These are phyloP conservation scores for Myiotriccus ornatus DNA, from an alignment of 2,797 vertebrate species.

Conservation along the genomic window DNA sequence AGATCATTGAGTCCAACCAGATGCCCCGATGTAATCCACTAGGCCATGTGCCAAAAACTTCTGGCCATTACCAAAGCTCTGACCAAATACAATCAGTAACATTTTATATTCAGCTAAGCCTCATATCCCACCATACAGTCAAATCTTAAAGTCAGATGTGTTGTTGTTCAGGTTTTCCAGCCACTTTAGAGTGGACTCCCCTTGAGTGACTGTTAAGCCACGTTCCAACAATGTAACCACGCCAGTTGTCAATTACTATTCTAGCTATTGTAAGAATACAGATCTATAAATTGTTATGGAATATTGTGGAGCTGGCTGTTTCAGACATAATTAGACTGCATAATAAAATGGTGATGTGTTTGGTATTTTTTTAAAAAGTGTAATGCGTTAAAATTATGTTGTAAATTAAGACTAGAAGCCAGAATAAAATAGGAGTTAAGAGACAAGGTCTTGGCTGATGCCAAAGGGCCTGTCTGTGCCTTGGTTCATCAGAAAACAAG, in stretches of 20 bases:
- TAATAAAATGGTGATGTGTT: constrained; percentile 83
- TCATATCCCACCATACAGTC: neutral
- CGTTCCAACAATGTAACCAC: neutral
- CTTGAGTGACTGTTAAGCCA: neutral
- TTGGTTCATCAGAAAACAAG: neutral
- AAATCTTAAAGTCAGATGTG: neutral
- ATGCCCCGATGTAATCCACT: neutral
- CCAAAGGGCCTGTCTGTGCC: accelerated
- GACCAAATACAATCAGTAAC: neutral
- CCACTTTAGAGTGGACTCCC: neutral
- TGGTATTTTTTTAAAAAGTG: accelerated
- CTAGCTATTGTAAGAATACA: constrained; percentile 97
- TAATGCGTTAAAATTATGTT: neutral
- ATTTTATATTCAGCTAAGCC: neutral
- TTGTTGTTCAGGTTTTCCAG: neutral
- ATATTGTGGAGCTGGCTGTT: constrained; percentile 86
- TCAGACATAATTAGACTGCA: constrained; percentile 88
- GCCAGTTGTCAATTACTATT: constrained; percentile 92
- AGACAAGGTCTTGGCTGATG: neutral
- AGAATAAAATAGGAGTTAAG: neutral
- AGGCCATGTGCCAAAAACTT: neutral
- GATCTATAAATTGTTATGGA: constrained; percentile 95
- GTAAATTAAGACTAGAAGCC: neutral
- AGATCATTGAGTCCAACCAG: neutral
- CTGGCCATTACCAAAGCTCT: neutral